Evolutionary conservation across 1,140 invertebrate genomes (phyloP), one percentile per base, ranked within the genome.

Genomic region (Drosophila paulistorum): DNA sequence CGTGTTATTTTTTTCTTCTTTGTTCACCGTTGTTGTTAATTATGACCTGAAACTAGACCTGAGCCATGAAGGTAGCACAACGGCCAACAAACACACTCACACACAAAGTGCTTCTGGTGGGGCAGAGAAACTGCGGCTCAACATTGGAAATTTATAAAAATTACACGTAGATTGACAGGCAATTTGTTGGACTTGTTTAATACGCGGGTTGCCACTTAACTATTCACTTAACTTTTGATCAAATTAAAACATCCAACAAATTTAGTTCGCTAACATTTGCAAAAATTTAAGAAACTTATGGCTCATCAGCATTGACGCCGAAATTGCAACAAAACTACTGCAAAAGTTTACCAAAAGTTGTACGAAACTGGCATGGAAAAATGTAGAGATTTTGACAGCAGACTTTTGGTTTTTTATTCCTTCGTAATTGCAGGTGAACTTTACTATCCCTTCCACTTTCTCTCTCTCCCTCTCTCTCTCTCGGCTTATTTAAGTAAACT

Each of bases 81-180:
- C 11, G 57, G 41, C 14, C 30, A 30, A 30, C 30, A 26, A 3
- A 11, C 45, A 57, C 17, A 17, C 17, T 17, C 17, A 14, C 62
- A 26, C 42, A 45, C 65, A 45, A 67, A 51, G 26, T 9, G 45
- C 30, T 30, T 30, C 7, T 39, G 37, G 11, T 11, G 37, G 37
- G 11, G 3, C 37, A 4, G 11, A 39, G 42, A 45, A 67, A 65
- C 67, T 57, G 68, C 33, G 41, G 68, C 33, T 35, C 66, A 60
- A 67, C 66, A 59, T 78, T 87, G 84, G 69, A 83, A 89, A 89
- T 87, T 87, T 87, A 87, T 89, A 87, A 89, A 87, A 87, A 82
- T 87, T 89, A 87, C 84, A 89, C 74, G 84, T 89, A 83, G 80
- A 87, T 87, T 87, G 83, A 89, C 84, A 87, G 80, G 80, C 84